Conservation (phyloP, 2,888 invertebrate species). For the Corbicula japonica region DNA sequence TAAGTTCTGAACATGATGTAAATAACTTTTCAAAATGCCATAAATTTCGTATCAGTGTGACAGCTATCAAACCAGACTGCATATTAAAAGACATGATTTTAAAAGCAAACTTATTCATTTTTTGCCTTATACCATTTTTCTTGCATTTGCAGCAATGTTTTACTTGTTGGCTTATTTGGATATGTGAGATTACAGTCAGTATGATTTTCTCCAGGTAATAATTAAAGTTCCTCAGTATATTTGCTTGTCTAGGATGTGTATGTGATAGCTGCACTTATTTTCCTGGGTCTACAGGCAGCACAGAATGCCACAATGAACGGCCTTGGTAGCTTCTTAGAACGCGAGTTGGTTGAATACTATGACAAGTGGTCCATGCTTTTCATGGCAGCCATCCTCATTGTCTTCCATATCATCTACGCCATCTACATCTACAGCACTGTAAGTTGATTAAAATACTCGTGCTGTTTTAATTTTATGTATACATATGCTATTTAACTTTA, state of each 20-base stretch:
- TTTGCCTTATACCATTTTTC: too few relatives aligned
- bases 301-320: slow-evolving; percentile 76
- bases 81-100: too few relatives aligned
- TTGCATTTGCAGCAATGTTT: too few relatives aligned
- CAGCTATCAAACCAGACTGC: too few relatives aligned
- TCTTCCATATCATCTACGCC: slow-evolving; percentile 83
- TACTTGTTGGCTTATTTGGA: background rate
- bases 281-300: slow-evolving; percentile 75
- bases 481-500: background rate
- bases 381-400: slow-evolving; percentile 75
- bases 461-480: background rate
- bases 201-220: too few relatives aligned
- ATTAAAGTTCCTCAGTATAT: too few relatives aligned
- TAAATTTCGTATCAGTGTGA: too few relatives aligned
- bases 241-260: slow-evolving; percentile 82
- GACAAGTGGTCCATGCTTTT: slow-evolving; percentile 73
- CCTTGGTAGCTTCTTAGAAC: slow-evolving; percentile 53
- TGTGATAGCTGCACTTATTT: slow-evolving; percentile 77
- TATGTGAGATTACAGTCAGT: background rate
- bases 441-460: slow-evolving; percentile 63
- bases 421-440: slow-evolving; percentile 83
- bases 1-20: too few relatives aligned
- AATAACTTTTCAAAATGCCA: too few relatives aligned
- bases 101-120: too few relatives aligned
- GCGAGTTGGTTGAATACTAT: slow-evolving; percentile 60